Percentiles rank a stretch among this genome's conserved stretches.
Evolutionary conservation across 2,888 invertebrate genomes (phyloP).

Genomic region (Steinernema scapterisci): DNA sequence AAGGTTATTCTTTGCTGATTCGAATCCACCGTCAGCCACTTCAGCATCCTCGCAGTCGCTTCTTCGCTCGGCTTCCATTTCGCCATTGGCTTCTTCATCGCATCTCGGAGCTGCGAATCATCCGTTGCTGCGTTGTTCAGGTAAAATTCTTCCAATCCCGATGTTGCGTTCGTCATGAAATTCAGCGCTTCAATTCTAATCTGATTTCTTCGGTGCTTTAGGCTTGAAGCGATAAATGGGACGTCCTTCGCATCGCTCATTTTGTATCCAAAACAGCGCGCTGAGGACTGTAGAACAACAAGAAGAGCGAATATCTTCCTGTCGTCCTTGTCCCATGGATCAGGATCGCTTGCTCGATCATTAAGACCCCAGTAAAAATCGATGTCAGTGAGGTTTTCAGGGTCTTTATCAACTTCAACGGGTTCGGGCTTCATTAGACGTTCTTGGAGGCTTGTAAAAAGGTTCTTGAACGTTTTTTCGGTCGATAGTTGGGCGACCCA

Average conservation of each 20-base stretch:
- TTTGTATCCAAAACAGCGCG: constrained; percentile 10
- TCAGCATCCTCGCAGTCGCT: neutral
- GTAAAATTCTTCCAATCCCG: neutral
- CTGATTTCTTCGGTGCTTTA: neutral
- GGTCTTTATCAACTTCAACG: neutral
- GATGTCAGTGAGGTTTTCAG: constrained; percentile 3
- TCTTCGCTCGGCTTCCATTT: constrained; percentile 5
- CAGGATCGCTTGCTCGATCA: neutral
- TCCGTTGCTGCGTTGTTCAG: constrained; percentile 15
- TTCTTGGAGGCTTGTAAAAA: neutral
- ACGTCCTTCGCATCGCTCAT: neutral
- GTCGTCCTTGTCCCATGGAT: constrained; percentile 25
- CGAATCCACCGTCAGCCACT: neutral
- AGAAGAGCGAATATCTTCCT: neutral
- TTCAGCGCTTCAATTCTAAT: constrained; percentile 13
- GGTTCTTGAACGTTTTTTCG: neutral
- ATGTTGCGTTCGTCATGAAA: neutral
- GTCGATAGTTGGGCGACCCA: constrained; percentile 1
- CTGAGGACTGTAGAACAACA: neutral
- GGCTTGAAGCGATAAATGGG: neutral
- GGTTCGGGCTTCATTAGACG: neutral
- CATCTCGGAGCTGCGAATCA: constrained; percentile 3
- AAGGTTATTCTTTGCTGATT: constrained; percentile 3
- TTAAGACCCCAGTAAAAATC: constrained; percentile 18
- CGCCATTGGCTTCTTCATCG: constrained; percentile 4